phyloP scores from a whole-genome alignment of 1,140 invertebrate species.

The Drosophila mojavensis region DNA sequence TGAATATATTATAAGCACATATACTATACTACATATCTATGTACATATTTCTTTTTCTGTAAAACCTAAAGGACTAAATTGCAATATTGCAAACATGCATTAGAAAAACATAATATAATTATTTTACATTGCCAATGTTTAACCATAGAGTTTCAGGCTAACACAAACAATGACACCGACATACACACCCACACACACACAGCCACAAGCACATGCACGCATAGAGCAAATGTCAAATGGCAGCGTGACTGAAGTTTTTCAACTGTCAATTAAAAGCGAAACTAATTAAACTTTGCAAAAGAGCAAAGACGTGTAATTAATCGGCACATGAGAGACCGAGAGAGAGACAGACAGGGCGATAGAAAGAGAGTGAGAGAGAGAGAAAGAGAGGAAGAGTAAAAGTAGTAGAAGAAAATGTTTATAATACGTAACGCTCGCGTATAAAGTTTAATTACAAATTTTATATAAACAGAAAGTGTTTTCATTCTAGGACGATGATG shows the following conservation, averaged over 20 bases:
- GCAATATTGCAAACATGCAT: too few relatives aligned
- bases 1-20: too few relatives aligned
- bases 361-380: neutral
- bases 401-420: neutral
- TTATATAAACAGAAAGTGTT: conserved; percentile 43
- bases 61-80: too few relatives aligned
- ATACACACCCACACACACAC: neutral
- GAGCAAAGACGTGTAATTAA: conserved; percentile 75
- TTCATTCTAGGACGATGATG: conserved; percentile 44
- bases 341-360: neutral
- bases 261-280: conserved; percentile 76
- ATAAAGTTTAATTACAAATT: conserved; percentile 79
- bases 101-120: neutral
- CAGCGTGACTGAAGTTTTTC: conserved; percentile 69
- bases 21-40: too few relatives aligned
- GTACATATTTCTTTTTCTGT: too few relatives aligned
- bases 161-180: conserved; percentile 2
- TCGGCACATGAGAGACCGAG: conserved; percentile 57
- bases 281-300: conserved; percentile 80
- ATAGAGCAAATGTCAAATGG: conserved; percentile 44
- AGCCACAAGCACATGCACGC: conserved; percentile 9
- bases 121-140: neutral
- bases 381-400: neutral
- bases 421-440: conserved; percentile 39
- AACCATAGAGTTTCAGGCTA: neutral